Evolutionary conservation across 2,797 vertebrate genomes (phyloP).

Genomic region (Bradypus variegatus): DNA sequence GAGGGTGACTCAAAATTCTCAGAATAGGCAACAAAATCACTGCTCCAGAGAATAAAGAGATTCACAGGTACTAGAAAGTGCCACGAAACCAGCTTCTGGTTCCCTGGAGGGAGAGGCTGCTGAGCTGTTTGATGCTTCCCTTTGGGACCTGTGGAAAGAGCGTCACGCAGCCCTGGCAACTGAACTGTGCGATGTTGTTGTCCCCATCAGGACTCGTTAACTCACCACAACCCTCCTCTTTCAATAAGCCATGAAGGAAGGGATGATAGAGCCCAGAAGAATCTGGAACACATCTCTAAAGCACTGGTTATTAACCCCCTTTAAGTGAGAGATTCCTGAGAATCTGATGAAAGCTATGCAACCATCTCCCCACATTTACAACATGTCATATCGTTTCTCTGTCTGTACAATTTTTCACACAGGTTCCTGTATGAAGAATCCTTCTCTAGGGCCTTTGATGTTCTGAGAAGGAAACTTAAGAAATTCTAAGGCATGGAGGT

Average conservation of each 20-base stretch:
- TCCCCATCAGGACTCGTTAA: background rate
- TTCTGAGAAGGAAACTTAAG: background rate
- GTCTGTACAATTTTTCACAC: background rate
- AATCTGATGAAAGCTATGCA: background rate
- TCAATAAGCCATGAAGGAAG: background rate
- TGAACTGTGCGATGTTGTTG: background rate
- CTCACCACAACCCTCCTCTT: background rate
- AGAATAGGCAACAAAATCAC: background rate
- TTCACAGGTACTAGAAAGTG: background rate
- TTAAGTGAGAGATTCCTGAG: background rate
- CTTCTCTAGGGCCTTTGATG: background rate
- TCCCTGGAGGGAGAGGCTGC: background rate
- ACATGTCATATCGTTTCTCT: background rate
- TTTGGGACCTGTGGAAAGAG: background rate
- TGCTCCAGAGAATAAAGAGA: background rate
- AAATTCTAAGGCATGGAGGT: background rate
- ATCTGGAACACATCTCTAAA: background rate
- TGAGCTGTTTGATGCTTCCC: background rate
- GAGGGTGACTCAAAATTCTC: conserved; percentile 6
- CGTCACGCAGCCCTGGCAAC: background rate
- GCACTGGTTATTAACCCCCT: background rate
- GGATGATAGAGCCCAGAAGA: background rate
- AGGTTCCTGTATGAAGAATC: background rate
- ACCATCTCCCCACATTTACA: background rate
- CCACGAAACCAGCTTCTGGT: background rate